These are phyloP conservation scores for Syngnathus acus DNA, from an alignment of 2,797 vertebrate species.

Conservation along the genomic window DNA sequence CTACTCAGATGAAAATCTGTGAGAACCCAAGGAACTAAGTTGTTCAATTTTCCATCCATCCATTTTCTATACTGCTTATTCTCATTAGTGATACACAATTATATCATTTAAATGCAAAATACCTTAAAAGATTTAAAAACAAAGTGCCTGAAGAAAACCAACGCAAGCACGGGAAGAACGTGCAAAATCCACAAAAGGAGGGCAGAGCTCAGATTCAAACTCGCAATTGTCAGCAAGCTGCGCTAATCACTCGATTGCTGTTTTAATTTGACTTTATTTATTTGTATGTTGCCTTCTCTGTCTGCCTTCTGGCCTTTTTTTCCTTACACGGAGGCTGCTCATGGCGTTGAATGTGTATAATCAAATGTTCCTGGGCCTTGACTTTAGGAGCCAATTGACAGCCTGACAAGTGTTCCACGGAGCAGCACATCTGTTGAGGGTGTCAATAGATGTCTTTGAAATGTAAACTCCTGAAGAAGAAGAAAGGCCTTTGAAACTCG, in stretches of 20 bases:
- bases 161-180: background rate
- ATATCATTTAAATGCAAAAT: background rate
- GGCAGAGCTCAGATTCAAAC: background rate
- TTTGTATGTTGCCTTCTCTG: slow-evolving; percentile 21
- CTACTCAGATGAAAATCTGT: background rate
- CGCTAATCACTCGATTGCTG: background rate
- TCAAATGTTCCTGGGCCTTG: slow-evolving; percentile 54
- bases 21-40: background rate
- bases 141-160: background rate
- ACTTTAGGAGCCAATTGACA: slow-evolving; percentile 52
- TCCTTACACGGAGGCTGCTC: background rate
- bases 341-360: slow-evolving; percentile 31
- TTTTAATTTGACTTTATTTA: slow-evolving; percentile 13
- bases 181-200: background rate
- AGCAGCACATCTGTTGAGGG: slow-evolving; percentile 65
- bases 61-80: background rate
- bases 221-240: background rate
- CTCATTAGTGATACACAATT: background rate
- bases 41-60: background rate
- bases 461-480: slow-evolving; percentile 62
- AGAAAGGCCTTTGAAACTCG: slow-evolving; percentile 37
- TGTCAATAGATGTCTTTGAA: slow-evolving; percentile 66
- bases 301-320: slow-evolving; percentile 29
- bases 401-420: slow-evolving; percentile 58
- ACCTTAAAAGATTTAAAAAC: background rate